Base-by-base conservation (phyloP, 2,797 vertebrate genomes). In the Lophius americanus region DNA sequence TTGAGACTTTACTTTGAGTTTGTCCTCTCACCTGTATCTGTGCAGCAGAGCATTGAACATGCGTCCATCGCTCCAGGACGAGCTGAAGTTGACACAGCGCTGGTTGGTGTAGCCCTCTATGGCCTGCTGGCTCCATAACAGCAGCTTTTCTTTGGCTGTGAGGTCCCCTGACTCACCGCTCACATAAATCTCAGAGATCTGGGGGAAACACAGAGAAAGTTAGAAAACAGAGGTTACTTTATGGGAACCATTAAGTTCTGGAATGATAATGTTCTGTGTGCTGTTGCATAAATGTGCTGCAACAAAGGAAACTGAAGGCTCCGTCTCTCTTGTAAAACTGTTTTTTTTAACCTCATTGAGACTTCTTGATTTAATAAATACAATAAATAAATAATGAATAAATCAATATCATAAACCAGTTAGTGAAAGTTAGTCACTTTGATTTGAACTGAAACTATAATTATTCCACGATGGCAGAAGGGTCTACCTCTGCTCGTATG, bases 141-240 rank as follows among this genome's bases (percentile, higher is more conserved):
- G 93, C 86, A 99, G 94, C 89, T 98, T 98, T 86, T 99, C 98
- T 93, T 99, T 99, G 88, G 98, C 98, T 0, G 98, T 98, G 94
- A 99, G 96, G 79, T 99, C 98, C 41, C 95, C 95, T 0, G 95
- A 97, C 82, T 99, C 97, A 6, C 98, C 98, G 0, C 97, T 96
- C 91, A 99, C 97, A 73, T 99, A 98, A 88, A 99, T 99, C 88
- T 99, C 98, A 0, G 98, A 99, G 84, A 99, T 99, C 98, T 99
- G 93, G 0, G 86, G 76, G 69, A 54, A 36, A 55, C 2, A 72
- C 36, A 53, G 2, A 60, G 13, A 42, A 9, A 46, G 39, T 48
- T 3, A 41, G 39, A 56, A 13, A 6, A 35, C 11, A 53, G 8
- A 51, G 7, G 36, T 12, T 9, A 48, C 8, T n/a, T 48, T n/a